Evolutionary conservation across 2,113 vertebrate genomes (phyloP), one percentile per base, ranked within the genome.

Genomic region (Chascanopsetta lugubris): DNA sequence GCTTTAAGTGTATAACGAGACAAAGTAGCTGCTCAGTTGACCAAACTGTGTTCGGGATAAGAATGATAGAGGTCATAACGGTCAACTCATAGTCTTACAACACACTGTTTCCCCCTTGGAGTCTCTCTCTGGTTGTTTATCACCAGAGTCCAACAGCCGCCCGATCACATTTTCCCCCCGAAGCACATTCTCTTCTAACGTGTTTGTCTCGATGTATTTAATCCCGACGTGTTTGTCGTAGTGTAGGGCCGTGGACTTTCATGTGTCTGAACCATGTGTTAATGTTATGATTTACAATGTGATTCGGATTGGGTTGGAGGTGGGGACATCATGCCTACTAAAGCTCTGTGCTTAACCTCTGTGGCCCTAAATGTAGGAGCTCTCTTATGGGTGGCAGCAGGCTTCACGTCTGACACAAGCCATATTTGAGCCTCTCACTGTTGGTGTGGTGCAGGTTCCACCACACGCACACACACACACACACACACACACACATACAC

Each of bases 391-490:
- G 65, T 77, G 83, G 69, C 84, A 82, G 77, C 78, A 78, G 49
- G 38, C 67, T 77, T 77, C 63, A 69, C 32, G 81, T 84, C 62
- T 87, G 85, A 87, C 81, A 77, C 80, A 77, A 85, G 87, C 84
- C 89, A 85, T 88, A 79, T 57, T 61, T 78, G 75, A 91, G 85
- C 87, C 84, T 85, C 76, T 87, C 62, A 88, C 87, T 87, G 84
- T 89, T 76, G 50, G 78, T 91, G 88, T 91, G 90, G 90, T 89
- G 90, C 90, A 83, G 90, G 90, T 89, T 91, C 86, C 90, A 88
- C 88, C 90, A 60, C 36, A 36, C 89, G 87, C 87, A 88, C 82
- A 58, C 72, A 63, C 53, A 47, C 62, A 63, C 70, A 24, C 36
- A 58, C 24, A 65, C 7, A 26, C 49, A 59, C 34, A 32, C n/a